These are phyloP conservation scores for Caenorhabditis inopinata DNA, from an alignment of 1,140 invertebrate genomes.

Conservation along the genomic window DNA sequence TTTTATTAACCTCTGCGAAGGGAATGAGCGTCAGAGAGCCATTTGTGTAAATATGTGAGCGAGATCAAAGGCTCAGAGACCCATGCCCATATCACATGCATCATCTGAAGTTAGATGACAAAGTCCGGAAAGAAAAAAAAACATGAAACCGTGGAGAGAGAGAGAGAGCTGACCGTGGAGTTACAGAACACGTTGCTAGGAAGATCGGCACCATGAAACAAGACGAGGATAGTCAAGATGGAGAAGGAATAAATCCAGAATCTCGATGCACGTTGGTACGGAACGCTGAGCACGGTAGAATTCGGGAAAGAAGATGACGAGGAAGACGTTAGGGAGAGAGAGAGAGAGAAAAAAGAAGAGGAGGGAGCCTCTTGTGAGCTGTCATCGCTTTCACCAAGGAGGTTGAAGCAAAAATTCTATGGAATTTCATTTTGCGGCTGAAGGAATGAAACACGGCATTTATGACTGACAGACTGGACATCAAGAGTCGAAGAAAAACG, in stretches of 20 bases:
- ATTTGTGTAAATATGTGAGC: too few relatives aligned
- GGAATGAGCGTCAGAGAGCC: too few relatives aligned
- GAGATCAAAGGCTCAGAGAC: too few relatives aligned
- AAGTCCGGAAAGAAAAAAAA: neutral
- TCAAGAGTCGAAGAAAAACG: neutral
- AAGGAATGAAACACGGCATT: neutral
- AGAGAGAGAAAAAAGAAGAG: neutral
- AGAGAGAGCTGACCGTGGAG: neutral
- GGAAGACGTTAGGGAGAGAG: neutral
- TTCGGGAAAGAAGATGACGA: neutral
- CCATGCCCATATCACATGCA: too few relatives aligned
- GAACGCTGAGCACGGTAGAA: too few relatives aligned
- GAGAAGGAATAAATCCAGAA: neutral
- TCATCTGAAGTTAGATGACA: too few relatives aligned
- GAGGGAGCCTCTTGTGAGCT: too few relatives aligned
- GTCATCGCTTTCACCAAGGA: conserved; percentile 21
- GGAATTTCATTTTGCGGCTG: neutral
- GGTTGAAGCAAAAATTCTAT: conserved; percentile 26
- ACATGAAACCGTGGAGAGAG: too few relatives aligned
- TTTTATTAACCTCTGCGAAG: too few relatives aligned
- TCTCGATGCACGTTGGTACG: too few relatives aligned
- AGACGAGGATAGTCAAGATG: too few relatives aligned
- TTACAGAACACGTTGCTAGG: neutral
- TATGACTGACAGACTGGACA: neutral
- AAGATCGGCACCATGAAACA: too few relatives aligned